These are phyloP conservation scores for Drosophila prolongata DNA, from an alignment of 2,888 invertebrate species.

Conservation along the genomic window DNA sequence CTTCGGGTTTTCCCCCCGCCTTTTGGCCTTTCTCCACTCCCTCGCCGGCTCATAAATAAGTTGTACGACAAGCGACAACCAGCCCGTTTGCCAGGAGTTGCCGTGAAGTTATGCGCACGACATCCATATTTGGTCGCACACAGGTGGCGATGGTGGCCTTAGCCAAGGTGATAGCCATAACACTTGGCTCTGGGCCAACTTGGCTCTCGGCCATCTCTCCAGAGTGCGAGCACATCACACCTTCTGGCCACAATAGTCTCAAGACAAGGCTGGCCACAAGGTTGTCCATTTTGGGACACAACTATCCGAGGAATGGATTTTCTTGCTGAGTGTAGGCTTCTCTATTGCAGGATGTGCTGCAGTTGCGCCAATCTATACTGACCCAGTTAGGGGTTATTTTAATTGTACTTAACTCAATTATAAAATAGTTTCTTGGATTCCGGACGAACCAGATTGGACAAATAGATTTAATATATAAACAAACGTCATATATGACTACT, in stretches of 20 bases:
- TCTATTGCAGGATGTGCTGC: slow-evolving; percentile 25
- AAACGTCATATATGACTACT: too few relatives aligned
- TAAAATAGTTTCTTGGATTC: background rate
- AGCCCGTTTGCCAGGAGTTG: slow-evolving; percentile 63
- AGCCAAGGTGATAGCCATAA: slow-evolving; percentile 58
- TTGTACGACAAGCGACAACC: slow-evolving; percentile 71
- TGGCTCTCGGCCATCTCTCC: slow-evolving; percentile 27
- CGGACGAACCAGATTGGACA: background rate
- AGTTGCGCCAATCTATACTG: slow-evolving; percentile 10
- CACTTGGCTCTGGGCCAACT: slow-evolving; percentile 36
- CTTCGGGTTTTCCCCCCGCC: slow-evolving; percentile 55
- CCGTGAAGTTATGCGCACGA: slow-evolving; percentile 72
- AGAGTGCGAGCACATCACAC: slow-evolving; percentile 26
- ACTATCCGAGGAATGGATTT: slow-evolving; percentile 19
- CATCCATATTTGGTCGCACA: slow-evolving; percentile 65
- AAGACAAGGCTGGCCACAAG: slow-evolving; percentile 33
- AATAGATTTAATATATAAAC: too few relatives aligned
- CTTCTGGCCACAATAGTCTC: slow-evolving; percentile 17
- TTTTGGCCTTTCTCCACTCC: slow-evolving; percentile 19
- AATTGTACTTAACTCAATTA: slow-evolving; percentile 9
- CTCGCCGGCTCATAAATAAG: slow-evolving; percentile 66
- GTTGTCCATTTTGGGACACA: slow-evolving; percentile 35
- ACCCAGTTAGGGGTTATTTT: slow-evolving; percentile 15
- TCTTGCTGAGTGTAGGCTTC: slow-evolving; percentile 7
- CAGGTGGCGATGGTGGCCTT: slow-evolving; percentile 66